Evolutionary conservation across 2,888 invertebrate species (phyloP).

Genomic region (Heteromurus nitidus): DNA sequence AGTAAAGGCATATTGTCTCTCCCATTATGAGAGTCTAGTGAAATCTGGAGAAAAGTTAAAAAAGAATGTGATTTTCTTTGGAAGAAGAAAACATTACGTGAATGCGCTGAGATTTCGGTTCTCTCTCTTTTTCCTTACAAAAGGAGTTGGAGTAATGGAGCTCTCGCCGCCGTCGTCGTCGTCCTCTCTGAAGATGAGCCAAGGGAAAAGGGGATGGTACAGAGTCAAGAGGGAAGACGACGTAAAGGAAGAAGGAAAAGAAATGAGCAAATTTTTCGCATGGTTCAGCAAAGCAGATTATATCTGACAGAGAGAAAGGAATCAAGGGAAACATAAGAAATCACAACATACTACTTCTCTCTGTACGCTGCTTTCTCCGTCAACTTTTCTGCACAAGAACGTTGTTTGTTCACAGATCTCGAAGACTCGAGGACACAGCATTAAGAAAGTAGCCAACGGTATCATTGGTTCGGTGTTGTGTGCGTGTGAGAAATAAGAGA

Average conservation of each 20-base stretch:
- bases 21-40: background rate
- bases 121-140: background rate
- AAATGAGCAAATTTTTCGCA: conserved; percentile 50
- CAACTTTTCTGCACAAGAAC: no score
- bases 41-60: conserved; percentile 1
- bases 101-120: conserved; percentile 1
- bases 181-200: conserved; percentile 52
- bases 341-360: conserved; percentile 23
- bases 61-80: background rate
- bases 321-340: conserved; percentile 56
- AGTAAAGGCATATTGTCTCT: conserved; percentile 5
- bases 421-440: background rate
- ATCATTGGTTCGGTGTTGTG: background rate
- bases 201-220: conserved; percentile 23
- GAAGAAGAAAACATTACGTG: background rate
- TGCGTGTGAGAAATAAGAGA: background rate
- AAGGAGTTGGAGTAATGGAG: conserved; percentile 35
- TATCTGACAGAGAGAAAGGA: conserved; percentile 37
- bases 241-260: background rate
- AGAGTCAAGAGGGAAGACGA: conserved; percentile 28
- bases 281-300: conserved; percentile 52
- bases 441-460: conserved; percentile 34
- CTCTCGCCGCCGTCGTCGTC: background rate
- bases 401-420: conserved; percentile 4
- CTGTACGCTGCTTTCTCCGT: no score